A percentile compares a stretch with the other conserved stretches of the same genome.
Evolutionary conservation across 1,140 invertebrate species (phyloP).

Genomic region (Amphibalanus amphitrite): DNA sequence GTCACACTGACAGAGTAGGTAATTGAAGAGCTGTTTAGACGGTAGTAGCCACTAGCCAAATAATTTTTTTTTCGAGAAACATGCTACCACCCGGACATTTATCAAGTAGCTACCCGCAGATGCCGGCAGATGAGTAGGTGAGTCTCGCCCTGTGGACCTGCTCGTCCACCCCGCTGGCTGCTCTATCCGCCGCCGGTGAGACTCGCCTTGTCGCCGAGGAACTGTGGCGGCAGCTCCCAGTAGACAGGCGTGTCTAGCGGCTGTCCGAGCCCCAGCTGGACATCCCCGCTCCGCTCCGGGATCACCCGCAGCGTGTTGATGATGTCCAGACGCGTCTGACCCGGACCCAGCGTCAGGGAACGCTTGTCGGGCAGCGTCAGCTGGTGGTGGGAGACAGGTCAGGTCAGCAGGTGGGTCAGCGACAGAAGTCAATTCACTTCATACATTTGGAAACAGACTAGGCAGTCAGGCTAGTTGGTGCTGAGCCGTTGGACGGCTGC

Average conservation of each 20-base stretch:
- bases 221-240: constrained; percentile 61
- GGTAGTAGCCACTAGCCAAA: not conserved
- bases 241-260: constrained; percentile 43
- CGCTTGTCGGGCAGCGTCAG: too few relatives aligned
- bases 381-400: too few relatives aligned
- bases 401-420: too few relatives aligned
- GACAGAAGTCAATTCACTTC: too few relatives aligned
- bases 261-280: constrained; percentile 20
- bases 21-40: not conserved
- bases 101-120: not conserved
- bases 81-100: not conserved
- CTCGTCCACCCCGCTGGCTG: constrained; percentile 79
- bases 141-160: constrained; percentile 21
- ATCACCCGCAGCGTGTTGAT: too few relatives aligned
- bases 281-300: constrained; percentile 14
- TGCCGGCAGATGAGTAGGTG: not conserved
- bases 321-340: too few relatives aligned
- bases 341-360: not conserved
- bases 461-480: too few relatives aligned
- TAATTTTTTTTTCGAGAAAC: not conserved
- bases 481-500: too few relatives aligned
- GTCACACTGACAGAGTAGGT: too few relatives aligned
- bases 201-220: constrained; percentile 64
- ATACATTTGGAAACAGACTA: too few relatives aligned
- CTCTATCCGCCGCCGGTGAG: constrained; percentile 27